Conservation (phyloP, 2,797 vertebrate species). For the Cuniculus paca region DNA sequence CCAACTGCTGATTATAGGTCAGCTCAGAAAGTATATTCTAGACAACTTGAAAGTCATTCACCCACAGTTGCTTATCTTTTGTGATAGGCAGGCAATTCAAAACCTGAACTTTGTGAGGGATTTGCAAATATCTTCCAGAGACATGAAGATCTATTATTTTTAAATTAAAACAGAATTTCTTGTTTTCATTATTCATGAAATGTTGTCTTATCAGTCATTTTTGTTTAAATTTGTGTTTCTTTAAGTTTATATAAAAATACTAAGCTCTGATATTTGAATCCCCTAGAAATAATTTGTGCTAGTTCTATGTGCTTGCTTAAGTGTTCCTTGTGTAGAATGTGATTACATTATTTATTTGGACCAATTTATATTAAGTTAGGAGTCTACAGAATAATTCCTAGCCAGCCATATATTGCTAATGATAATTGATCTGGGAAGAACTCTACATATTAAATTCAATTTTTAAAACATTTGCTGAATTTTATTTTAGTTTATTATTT, state of each 20-base stretch:
- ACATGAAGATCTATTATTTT: background rate
- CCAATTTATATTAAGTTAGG: constrained; percentile 40
- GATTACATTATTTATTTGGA: constrained; percentile 49
- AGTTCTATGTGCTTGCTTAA: background rate
- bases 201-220: background rate
- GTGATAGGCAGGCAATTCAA: background rate
- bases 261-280: background rate
- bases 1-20: background rate
- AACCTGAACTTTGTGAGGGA: background rate
- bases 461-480: constrained; percentile 59
- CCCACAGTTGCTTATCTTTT: constrained; percentile 36
- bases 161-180: background rate
- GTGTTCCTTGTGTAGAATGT: constrained; percentile 28
- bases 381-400: background rate
- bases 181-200: constrained; percentile 21
- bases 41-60: background rate
- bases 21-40: constrained; percentile 11
- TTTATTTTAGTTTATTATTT: constrained; percentile 70
- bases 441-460: constrained; percentile 33
- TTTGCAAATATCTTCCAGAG: background rate
- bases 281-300: constrained; percentile 14
- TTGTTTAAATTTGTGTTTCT: constrained; percentile 53
- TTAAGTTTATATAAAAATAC: constrained; percentile 41
- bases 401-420: constrained; percentile 7
- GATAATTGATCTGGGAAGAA: constrained; percentile 46